These are phyloP conservation scores for Sebastes schlegelii DNA, from an alignment of 2,113 vertebrate genomes.

Conservation along the genomic window DNA sequence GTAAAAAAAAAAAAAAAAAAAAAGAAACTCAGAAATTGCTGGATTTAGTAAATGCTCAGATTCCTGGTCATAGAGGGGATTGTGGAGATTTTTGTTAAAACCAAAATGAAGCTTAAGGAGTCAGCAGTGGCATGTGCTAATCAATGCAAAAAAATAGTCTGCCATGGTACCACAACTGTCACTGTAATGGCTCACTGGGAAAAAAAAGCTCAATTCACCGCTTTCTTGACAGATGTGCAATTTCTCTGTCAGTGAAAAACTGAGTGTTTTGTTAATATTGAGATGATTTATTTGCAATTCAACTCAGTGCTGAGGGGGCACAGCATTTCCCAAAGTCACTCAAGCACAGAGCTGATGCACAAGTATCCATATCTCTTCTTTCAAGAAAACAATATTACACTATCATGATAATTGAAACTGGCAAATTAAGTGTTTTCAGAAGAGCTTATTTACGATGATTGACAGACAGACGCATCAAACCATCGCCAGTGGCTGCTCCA, in stretches of 20 bases:
- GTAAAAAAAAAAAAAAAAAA: no score
- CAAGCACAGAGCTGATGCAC: constrained; percentile 12
- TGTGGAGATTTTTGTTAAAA: constrained; percentile 26
- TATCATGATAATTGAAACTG: constrained; percentile 8
- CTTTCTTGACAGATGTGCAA: constrained; percentile 32
- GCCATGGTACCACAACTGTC: background rate
- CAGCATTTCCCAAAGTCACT: constrained; percentile 39
- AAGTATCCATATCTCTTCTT: constrained; percentile 15
- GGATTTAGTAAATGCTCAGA: no score
- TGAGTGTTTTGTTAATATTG: constrained; percentile 16
- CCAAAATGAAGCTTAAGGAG: constrained; percentile 16
- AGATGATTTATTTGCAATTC: constrained; percentile 44
- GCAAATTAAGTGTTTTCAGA: constrained; percentile 12
- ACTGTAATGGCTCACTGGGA: constrained; percentile 9
- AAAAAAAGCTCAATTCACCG: constrained; percentile 13
- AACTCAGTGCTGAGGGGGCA: constrained; percentile 31
- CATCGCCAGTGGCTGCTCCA: background rate
- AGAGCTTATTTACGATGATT: constrained; percentile 22
- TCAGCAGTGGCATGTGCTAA: constrained; percentile 22
- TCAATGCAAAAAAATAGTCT: constrained; percentile 4
- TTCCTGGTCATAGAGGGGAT: constrained; percentile 28
- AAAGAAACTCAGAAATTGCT: no score
- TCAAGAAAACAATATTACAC: constrained; percentile 17
- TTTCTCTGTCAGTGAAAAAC: constrained; percentile 21
- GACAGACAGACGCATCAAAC: constrained; percentile 12